Percentiles rank a stretch among this genome's conserved stretches.
These are phyloP conservation scores for Elegia similella DNA, from an alignment of 2,888 invertebrate genomes.

Conservation along the genomic window DNA sequence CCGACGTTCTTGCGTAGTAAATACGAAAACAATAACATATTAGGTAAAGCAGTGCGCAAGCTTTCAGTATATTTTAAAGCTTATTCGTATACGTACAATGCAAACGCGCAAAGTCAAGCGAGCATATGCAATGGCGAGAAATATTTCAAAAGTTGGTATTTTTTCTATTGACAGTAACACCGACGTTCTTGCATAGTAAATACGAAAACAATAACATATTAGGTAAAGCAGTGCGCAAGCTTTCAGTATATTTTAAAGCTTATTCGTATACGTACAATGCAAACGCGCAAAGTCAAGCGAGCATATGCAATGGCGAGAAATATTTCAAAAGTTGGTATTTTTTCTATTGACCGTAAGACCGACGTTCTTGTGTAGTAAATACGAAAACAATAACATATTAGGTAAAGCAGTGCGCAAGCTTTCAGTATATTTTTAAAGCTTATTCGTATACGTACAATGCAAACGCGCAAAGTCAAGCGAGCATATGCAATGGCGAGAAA, in stretches of 20 bases:
- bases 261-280: too few relatives aligned
- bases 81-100: too few relatives aligned
- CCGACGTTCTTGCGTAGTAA: constrained; percentile 1
- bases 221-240: constrained; percentile 29
- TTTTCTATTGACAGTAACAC: too few relatives aligned
- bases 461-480: too few relatives aligned
- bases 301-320: not conserved
- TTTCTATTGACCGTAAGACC: not conserved
- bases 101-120: too few relatives aligned
- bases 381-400: constrained; percentile 6
- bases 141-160: not conserved
- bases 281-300: too few relatives aligned
- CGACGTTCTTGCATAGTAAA: too few relatives aligned
- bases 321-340: not conserved
- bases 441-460: too few relatives aligned
- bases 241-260: too few relatives aligned
- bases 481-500: not conserved
- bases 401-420: constrained; percentile 30
- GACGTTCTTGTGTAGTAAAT: constrained; percentile 1
- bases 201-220: constrained; percentile 9
- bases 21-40: constrained; percentile 8
- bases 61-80: too few relatives aligned
- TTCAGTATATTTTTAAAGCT: too few relatives aligned
- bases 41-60: constrained; percentile 27
- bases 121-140: not conserved